A percentile compares a stretch with the other conserved stretches of the same genome.
phyloP scores from a whole-genome alignment of 2,797 vertebrate species.

The Galaxias olidus region DNA sequence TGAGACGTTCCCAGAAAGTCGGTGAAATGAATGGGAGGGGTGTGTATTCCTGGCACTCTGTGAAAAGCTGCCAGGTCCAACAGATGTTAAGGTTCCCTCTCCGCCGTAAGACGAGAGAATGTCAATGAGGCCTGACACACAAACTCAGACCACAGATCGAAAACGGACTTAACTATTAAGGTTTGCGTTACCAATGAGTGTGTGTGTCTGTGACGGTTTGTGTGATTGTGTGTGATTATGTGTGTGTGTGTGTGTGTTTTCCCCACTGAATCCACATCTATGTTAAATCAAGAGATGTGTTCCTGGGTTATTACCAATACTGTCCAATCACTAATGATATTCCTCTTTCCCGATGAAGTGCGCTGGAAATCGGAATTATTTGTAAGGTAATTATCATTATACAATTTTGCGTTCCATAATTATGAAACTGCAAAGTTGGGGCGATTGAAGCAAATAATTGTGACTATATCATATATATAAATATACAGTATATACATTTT shows the following conservation, averaged over 20 bases:
- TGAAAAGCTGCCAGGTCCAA: conserved; percentile 42
- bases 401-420: too few relatives aligned
- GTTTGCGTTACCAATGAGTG: conserved; percentile 60
- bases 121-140: conserved; percentile 76
- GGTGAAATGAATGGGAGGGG: conserved; percentile 22
- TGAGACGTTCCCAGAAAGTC: conserved; percentile 62
- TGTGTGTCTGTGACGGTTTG: neutral
- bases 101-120: conserved; percentile 77
- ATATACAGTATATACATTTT: too few relatives aligned
- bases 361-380: neutral
- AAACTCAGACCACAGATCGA: conserved; percentile 67
- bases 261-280: too few relatives aligned
- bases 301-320: neutral
- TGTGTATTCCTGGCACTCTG: conserved; percentile 69
- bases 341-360: conserved; percentile 23
- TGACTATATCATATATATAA: conserved; percentile 12
- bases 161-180: conserved; percentile 58
- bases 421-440: conserved; percentile 7
- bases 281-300: too few relatives aligned
- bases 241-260: conserved; percentile 1
- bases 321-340: conserved; percentile 52
- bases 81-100: conserved; percentile 59
- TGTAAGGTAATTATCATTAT: too few relatives aligned
- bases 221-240: neutral
- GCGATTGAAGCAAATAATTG: conserved; percentile 55